Evolutionary conservation across 1,140 invertebrate species (phyloP).

Genomic region (Gonatopus flavifemur): DNA sequence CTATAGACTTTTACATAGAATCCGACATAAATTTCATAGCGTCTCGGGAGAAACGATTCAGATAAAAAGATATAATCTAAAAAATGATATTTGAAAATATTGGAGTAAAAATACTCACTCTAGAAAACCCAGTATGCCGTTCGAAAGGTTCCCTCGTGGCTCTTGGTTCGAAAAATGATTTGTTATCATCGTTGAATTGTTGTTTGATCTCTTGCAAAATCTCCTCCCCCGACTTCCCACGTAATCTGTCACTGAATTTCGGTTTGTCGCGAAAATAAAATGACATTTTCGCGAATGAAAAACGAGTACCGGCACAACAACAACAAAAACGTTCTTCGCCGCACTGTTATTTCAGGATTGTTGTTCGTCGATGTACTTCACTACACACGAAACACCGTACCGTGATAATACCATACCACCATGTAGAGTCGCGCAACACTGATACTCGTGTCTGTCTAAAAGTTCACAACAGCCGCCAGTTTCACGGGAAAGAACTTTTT

Average conservation of each 20-base stretch:
- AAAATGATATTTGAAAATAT: conserved; percentile 7
- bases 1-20: too few species aligned
- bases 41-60: too few species aligned
- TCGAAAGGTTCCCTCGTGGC: conserved; percentile 39
- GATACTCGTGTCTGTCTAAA: conserved; percentile 4
- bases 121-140: conserved; percentile 42
- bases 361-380: neutral
- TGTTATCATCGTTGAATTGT: conserved; percentile 48
- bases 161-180: conserved; percentile 49
- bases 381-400: neutral
- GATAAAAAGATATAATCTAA: too few species aligned
- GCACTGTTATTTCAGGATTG: neutral
- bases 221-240: conserved; percentile 52
- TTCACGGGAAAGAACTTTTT: too few species aligned
- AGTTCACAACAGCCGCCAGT: conserved; percentile 6
- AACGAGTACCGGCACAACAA: neutral
- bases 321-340: neutral
- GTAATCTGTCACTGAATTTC: conserved; percentile 48
- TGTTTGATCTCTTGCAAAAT: conserved; percentile 52
- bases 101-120: conserved; percentile 36
- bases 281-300: conserved; percentile 49
- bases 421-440: conserved; percentile 14
- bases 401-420: neutral
- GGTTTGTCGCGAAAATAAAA: conserved; percentile 54
- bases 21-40: too few species aligned